Evolutionary conservation across 1,140 invertebrate genomes (phyloP), one percentile per base, ranked within the genome.

Genomic region (Scaptomyza montana): DNA sequence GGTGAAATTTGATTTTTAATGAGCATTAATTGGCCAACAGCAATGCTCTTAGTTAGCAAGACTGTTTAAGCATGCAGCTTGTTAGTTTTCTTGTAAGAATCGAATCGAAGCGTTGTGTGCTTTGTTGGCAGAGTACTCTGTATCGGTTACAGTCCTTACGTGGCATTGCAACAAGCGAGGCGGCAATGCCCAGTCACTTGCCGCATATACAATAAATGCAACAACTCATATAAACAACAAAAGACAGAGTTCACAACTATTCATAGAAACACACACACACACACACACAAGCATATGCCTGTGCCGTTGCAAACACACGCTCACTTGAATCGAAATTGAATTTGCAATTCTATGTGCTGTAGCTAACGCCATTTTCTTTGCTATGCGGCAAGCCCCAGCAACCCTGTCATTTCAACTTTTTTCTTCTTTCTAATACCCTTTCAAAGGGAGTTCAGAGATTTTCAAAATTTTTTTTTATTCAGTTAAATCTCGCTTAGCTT

Each of bases 251-350:
- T 46, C 50, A 25, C 56, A 28, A 39, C 46, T 33, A 62, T 28
- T 28, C 47, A 41, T 49, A 41, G 39, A 41, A n/a, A 41, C 53
- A 16, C 41, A 62, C 43, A 65, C 50, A 59, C 41, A 41, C 10
- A 16, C 57, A 47, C 43, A 59, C 41, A 62, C 43, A 65, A 33
- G 49, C 25, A 77, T 19, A 28, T 6, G 67, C 82, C 89, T 87
- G 89, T 87, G 82, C 47, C 72, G 75, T 67, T 77, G 80, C 85
- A 74, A 89, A 89, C 84, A 89, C 85, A 89, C 89, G 84, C 85
- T 85, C 84, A 89, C 89, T 89, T 89, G 84, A 89, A 89, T 89
- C 82, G 85, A 89, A 89, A 89, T 89, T 89, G 84, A 89, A 89
- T 89, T 89, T 89, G 85, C 84, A 89, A 89, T 89, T 89, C 84